Percentiles rank a stretch among this genome's conserved stretches.
Conservation (phyloP, 2,113 vertebrate genomes). For the Ovis canadensis region DNA sequence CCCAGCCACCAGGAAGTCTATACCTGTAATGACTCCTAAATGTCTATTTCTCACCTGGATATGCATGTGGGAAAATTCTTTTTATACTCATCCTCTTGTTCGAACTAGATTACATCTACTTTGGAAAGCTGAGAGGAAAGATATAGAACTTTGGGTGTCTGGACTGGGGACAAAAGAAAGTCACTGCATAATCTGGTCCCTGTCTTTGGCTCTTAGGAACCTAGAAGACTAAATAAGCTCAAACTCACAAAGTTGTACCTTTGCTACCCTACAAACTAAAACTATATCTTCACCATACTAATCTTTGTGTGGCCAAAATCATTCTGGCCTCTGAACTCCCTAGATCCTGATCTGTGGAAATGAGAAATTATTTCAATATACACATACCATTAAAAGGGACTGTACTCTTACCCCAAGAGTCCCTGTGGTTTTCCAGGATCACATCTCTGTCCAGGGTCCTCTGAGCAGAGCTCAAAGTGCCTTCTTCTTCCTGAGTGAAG, state of each 20-base stretch:
- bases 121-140: neutral
- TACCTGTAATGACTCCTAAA: neutral
- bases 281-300: neutral
- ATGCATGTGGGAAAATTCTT: neutral
- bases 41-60: neutral
- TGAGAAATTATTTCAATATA: neutral
- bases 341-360: neutral
- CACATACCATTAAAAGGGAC: neutral
- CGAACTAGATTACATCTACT: neutral
- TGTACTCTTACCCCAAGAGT: slow-evolving; percentile 53
- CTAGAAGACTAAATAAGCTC: neutral
- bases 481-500: slow-evolving; percentile 44
- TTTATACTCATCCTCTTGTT: neutral
- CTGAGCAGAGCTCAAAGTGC: neutral
- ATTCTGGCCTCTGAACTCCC: neutral
- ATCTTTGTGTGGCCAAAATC: neutral
- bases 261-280: neutral
- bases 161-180: neutral
- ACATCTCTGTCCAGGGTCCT: slow-evolving; percentile 9
- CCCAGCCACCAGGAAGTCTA: neutral
- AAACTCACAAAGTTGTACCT: neutral
- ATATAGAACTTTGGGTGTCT: neutral
- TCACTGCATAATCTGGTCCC: neutral
- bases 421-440: slow-evolving; percentile 22
- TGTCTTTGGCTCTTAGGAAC: neutral